Conservation (phyloP, 2,797 vertebrate genomes). For the Zalophus californianus region DNA sequence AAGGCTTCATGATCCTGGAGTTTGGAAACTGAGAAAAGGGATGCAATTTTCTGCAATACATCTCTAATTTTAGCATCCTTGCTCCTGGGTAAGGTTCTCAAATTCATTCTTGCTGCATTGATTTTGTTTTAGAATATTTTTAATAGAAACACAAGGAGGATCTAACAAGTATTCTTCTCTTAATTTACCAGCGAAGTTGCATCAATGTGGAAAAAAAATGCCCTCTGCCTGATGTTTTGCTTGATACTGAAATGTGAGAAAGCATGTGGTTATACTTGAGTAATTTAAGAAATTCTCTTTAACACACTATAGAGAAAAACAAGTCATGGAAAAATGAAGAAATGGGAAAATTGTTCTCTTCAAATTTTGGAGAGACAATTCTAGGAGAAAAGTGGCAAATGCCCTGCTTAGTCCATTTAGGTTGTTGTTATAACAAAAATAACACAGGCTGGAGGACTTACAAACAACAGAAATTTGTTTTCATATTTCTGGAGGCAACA, state of each 20-base stretch:
- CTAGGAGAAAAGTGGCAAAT: background rate
- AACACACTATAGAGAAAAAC: background rate
- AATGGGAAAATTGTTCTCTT: background rate
- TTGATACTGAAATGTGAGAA: conserved; percentile 51
- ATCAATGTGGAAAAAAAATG: background rate
- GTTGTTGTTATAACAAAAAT: background rate
- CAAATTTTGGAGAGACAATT: background rate
- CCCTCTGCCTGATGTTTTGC: background rate
- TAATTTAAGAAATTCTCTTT: conserved; percentile 52
- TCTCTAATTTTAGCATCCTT: background rate
- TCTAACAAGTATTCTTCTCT: conserved; percentile 38
- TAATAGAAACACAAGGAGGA: background rate
- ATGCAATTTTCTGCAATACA: background rate
- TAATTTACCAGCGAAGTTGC: conserved; percentile 36
- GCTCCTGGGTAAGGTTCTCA: background rate
- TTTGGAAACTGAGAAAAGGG: conserved; percentile 5
- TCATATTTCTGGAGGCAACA: background rate
- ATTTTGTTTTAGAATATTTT: conserved; percentile 41
- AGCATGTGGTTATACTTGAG: background rate
- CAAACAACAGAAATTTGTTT: background rate
- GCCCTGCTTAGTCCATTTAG: background rate
- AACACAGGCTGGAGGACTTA: background rate
- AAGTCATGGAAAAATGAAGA: background rate
- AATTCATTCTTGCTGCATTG: background rate
- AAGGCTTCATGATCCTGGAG: background rate